Conservation (phyloP, 2,797 vertebrate species). For the Nothura maculosa region DNA sequence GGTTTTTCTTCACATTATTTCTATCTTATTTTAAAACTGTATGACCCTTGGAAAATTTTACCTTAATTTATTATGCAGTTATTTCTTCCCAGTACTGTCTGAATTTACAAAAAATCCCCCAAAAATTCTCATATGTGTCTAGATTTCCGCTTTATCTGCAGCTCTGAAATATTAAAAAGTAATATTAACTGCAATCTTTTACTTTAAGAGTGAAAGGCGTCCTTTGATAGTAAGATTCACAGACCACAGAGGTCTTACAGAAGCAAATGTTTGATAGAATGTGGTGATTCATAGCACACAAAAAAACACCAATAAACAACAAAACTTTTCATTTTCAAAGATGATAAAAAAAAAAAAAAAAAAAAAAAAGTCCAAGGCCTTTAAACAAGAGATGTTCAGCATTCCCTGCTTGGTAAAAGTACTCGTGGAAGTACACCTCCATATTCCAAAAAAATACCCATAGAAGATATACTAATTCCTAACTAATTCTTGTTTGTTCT, state of each 20-base stretch:
- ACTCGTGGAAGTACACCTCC: no score
- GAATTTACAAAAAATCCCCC: not conserved
- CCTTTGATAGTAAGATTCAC: not conserved
- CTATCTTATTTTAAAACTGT: conserved; percentile 27
- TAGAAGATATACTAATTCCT: not conserved
- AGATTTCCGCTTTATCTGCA: not conserved
- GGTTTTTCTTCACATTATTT: not conserved
- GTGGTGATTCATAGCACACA: not conserved
- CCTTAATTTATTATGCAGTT: not conserved
- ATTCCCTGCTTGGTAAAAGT: not conserved
- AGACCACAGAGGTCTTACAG: not conserved
- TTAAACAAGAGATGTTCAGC: not conserved
- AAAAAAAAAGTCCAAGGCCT: not conserved
- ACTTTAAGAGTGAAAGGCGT: not conserved
- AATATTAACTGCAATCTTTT: not conserved
- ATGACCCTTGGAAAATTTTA: not conserved
- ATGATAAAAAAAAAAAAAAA: not conserved
- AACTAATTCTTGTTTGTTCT: not conserved
- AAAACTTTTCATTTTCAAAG: not conserved
- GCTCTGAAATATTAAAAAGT: not conserved
- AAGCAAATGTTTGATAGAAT: not conserved
- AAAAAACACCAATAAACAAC: not conserved
- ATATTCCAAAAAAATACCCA: not conserved
- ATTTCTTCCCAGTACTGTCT: not conserved
- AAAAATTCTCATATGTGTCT: not conserved